Conservation (phyloP, 1,140 invertebrate genomes). For the Magallana gigas region DNA sequence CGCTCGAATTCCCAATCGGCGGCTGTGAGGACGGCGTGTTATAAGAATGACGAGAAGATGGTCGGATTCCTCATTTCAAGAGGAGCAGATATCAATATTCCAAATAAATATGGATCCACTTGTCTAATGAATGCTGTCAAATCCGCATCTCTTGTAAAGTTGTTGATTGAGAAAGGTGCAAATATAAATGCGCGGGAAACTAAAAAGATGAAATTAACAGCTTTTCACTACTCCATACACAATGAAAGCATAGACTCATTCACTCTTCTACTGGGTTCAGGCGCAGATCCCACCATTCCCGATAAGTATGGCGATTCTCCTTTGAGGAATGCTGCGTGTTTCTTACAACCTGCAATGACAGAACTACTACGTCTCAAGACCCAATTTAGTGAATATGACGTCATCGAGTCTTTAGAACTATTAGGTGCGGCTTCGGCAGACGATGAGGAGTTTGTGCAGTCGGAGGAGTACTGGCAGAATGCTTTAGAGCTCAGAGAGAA, state of each 20-base stretch:
- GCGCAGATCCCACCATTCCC: constrained; percentile 34
- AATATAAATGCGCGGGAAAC: constrained; percentile 40
- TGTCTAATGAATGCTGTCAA: constrained; percentile 54
- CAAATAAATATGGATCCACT: constrained; percentile 44
- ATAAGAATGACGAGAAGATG: constrained; percentile 39
- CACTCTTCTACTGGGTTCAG: constrained; percentile 21
- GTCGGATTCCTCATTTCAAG: constrained; percentile 43
- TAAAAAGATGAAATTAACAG: constrained; percentile 34
- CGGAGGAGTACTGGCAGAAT: not conserved
- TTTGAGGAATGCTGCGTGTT: constrained; percentile 27
- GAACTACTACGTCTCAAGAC: not conserved
- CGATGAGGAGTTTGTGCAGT: not conserved
- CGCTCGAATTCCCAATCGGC: constrained; percentile 50
- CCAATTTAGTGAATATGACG: not conserved
- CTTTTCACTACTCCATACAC: constrained; percentile 49
- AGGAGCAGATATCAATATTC: constrained; percentile 49
- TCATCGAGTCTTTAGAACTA: constrained; percentile 40
- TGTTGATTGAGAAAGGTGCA: constrained; percentile 44
- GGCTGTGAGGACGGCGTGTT: constrained; percentile 46
- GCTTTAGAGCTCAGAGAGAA: not conserved
- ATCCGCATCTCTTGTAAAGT: constrained; percentile 24
- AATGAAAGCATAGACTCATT: constrained; percentile 40
- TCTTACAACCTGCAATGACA: constrained; percentile 18
- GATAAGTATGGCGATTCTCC: constrained; percentile 37
- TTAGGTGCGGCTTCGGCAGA: constrained; percentile 30